Evolutionary conservation across 2,797 vertebrate genomes (phyloP), one percentile per base, ranked within the genome.

Genomic region (Lophotriccus pileatus): DNA sequence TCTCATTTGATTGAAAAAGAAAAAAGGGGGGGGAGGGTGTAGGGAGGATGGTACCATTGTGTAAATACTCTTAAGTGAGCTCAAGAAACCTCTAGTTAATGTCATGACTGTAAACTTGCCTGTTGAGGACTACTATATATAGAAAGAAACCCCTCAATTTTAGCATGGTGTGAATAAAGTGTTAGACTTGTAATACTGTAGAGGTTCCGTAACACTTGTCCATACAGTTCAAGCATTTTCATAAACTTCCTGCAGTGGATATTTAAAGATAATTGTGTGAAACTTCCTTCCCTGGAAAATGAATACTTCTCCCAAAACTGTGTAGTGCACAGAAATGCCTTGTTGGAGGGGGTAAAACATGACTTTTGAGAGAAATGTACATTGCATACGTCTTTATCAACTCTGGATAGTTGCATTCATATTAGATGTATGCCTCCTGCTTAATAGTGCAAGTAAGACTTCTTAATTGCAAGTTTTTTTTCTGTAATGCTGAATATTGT

Each of bases 161-260:
- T 96, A 95, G 92, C 87, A 84, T 97, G 95, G 52, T 83, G 82
- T 94, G 92, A 94, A 90, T 96, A 95, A 95, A 90, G 85, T 93
- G 89, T 90, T 93, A 94, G 94, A 78, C 63, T 94, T 94, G 91
- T 96, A 94, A 93, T 93, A 78, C 73, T 88, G 83, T 95, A 91
- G 94, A 76, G 79, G 73, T 89, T 92, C 83, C 0, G 30, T 96
- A 81, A 89, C 91, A 73, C 75, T 93, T 92, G 89, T 88, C 89
- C 76, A 63, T 93, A 91, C 44, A 36, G 80, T 87, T 52, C 79
- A 81, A 86, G 41, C 68, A 3, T 92, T 94, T 93, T 89, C 79
- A 77, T 91, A 82, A 91, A 83, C 49, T 87, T 93, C 87, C 75
- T 81, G 73, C 91, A 75, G 50, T 95, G 79, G 60, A 5, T 95